Evolutionary conservation across 2,888 invertebrate genomes (phyloP), one percentile per base, ranked within the genome.

Genomic region (Drosophila rellima): DNA sequence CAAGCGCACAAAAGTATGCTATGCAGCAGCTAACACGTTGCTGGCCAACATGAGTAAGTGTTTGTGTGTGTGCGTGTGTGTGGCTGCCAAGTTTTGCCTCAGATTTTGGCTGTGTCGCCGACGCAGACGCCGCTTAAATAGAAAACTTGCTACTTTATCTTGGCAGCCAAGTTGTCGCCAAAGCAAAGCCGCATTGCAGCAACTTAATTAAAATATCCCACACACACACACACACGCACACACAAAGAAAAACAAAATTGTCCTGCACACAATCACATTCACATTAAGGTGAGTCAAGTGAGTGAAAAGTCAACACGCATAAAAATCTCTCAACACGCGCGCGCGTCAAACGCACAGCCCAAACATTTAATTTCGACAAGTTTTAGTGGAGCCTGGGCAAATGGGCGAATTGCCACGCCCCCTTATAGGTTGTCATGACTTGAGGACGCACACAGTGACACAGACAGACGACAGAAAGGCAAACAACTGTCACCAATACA

Each of bases 161-260:
- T 65, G 78, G 79, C 78, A 67, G 79, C 79, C 69, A 66, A 74
- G 50, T 61, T 31, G 75, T 73, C 75, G 75, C 78, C 75, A 23
- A 39, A 47, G 62, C 48, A 48, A 52, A 78, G 69, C 59, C 68
- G 72, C 67, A 67, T 55, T 80, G 79, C 75, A 64, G 74, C 65
- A 85, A 70, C 88, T 88, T 85, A 88, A 88, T 87, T 88, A 87
- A 82, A 82, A 73, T 50, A 73, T 18, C 50, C 62, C 13, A 11
- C 31, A 33, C 29, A 62, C 35, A 35, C 52, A 8, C 29, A n/a
- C 29, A 10, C 31, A 39, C 40, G 20, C 0, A 26, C 17, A 54
- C 48, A 52, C 50, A 54, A 6, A 45, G 31, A 47, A 15, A 40
- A 8, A 50, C 42, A 39, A 31, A 39, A 29, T 45, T 17, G 52